Evolutionary conservation across 2,113 vertebrate genomes (phyloP), one percentile per base, ranked within the genome.

Genomic region (Xenus cinereus): DNA sequence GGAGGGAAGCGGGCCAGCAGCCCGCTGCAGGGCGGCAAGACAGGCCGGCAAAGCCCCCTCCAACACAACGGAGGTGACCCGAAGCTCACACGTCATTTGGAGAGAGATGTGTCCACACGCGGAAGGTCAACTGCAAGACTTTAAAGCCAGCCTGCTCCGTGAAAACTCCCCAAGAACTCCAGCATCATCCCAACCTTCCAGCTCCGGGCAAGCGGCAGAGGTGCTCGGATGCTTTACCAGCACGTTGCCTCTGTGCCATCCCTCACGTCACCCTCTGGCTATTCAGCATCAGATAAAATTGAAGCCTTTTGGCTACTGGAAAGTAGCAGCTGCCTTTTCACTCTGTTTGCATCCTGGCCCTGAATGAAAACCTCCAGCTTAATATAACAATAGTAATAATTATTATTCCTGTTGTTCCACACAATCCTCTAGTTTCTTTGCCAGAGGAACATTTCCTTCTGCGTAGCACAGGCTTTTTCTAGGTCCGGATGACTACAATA

Each of bases 311-410:
- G 57, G 60, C 51, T 78, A 41, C 53, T 3, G 4, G 14, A 74
- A 96, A 84, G 27, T 14, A 93, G 41, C 80, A 90, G 72, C 76
- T 90, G 90, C 76, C 57, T 93, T 92, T 89, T 75, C 22, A 7
- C n/a, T 68, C 64, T 59, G 8, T 73, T 88, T 66, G 50, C 56
- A 84, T 89, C 48, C 60, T 27, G 10, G 56, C 30, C 35, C 19
- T 35, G n/a, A 82, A 96, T 67, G 17, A 96, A 96, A 95, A 81
- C 12, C 35, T 92, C 37, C 57, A 87, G 48, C n/a, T 95, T 79
- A 53, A 94, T 84, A 57, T 53, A 93, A 90, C n/a, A 90, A n/a
- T 33, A 62, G 27, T 64, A 83, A 35, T 84, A 17, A 78, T 63
- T n/a, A 79, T 67, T 46, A 37, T 74, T 77, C 59, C 33, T 68